These are phyloP conservation scores for Adelognathus sp. DNA, from an alignment of 2,888 invertebrate species.

Conservation along the genomic window DNA sequence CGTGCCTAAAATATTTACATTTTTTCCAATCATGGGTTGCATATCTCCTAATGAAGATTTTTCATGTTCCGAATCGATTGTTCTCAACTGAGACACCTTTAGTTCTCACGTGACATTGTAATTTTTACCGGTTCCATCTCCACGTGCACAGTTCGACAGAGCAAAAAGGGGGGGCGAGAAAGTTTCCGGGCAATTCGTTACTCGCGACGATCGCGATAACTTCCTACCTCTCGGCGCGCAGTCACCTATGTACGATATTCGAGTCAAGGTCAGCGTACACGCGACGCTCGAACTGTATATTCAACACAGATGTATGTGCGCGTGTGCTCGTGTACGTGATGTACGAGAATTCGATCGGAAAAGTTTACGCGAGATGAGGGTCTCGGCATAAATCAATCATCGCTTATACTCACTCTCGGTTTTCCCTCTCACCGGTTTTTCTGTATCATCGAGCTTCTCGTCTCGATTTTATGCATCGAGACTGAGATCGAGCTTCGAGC, in stretches of 20 bases:
- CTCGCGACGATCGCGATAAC: slow-evolving; percentile 38
- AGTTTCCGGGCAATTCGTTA: slow-evolving; percentile 41
- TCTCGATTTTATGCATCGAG: slow-evolving; percentile 27
- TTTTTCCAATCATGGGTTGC: too few species aligned
- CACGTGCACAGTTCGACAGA: too few species aligned
- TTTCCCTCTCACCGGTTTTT: neutral
- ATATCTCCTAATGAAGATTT: too few species aligned
- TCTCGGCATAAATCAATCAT: slow-evolving; percentile 28
- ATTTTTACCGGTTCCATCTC: too few species aligned
- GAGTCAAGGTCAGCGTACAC: slow-evolving; percentile 52
- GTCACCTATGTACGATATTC: slow-evolving; percentile 28
- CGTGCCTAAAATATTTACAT: too few species aligned
- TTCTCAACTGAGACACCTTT: too few species aligned
- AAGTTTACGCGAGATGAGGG: slow-evolving; percentile 10
- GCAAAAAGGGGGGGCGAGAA: slow-evolving; percentile 1
- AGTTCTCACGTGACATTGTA: too few species aligned
- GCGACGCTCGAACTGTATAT: slow-evolving; percentile 18
- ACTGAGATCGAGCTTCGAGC: slow-evolving; percentile 7
- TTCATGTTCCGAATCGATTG: too few species aligned
- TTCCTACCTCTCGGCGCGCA: neutral
- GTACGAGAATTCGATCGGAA: slow-evolving; percentile 44
- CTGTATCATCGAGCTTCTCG: slow-evolving; percentile 1
- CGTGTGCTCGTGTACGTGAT: neutral
- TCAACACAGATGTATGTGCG: neutral
- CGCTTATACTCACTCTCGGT: neutral